These are phyloP conservation scores for Cromileptes altivelis DNA, from an alignment of 2,113 vertebrate species.

Conservation along the genomic window DNA sequence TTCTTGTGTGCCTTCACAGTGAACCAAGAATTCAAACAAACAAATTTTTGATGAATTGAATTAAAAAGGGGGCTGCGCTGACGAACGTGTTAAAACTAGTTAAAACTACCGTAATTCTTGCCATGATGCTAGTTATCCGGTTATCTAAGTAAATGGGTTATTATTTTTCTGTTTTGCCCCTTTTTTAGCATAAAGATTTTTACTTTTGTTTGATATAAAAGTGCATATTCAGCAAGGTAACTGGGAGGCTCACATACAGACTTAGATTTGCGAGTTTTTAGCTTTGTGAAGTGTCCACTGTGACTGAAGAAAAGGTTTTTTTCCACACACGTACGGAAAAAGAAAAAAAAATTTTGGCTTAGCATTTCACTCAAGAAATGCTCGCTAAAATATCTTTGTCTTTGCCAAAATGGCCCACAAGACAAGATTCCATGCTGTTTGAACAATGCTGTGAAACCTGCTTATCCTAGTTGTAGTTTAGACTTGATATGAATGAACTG, in stretches of 20 bases:
- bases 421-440: slow-evolving; percentile 78
- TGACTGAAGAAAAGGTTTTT: not conserved
- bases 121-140: not conserved
- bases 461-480: slow-evolving; percentile 43
- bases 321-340: slow-evolving; percentile 15
- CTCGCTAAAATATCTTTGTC: slow-evolving; percentile 62
- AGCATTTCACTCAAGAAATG: slow-evolving; percentile 77
- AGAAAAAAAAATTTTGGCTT: slow-evolving; percentile 56
- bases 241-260: not conserved
- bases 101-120: not conserved
- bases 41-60: too few relatives aligned
- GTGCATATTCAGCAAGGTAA: not conserved
- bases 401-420: slow-evolving; percentile 51
- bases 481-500: slow-evolving; percentile 31
- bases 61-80: too few relatives aligned
- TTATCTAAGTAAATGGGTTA: slow-evolving; percentile 7
- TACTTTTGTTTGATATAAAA: not conserved
- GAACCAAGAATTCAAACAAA: too few relatives aligned
- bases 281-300: not conserved
- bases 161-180: not conserved
- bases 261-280: not conserved
- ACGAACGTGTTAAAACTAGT: not conserved
- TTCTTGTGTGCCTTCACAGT: too few relatives aligned
- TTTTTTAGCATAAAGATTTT: not conserved
- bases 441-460: slow-evolving; percentile 74